Evolutionary conservation across 2,888 invertebrate species (phyloP).

Genomic region (Rhodophaea formosa): DNA sequence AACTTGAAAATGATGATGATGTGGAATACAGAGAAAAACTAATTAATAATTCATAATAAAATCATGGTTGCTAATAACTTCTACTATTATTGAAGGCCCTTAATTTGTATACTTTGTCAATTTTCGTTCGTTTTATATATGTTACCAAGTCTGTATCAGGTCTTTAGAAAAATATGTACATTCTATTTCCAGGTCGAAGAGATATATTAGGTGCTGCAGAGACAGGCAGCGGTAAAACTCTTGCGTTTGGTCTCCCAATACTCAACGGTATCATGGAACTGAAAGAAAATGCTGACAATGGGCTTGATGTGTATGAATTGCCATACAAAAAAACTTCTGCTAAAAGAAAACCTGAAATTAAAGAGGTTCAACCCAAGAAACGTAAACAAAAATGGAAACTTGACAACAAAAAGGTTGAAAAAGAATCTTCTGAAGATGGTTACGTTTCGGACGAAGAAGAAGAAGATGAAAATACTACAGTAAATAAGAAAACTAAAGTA

Average conservation of each 20-base stretch:
- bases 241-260: slow-evolving; percentile 98
- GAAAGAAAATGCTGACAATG: slow-evolving; percentile 71
- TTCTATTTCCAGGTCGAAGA: slow-evolving; percentile 79
- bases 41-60: too few species aligned
- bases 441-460: slow-evolving; percentile 57
- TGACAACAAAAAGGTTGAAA: slow-evolving; percentile 29
- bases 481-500: slow-evolving; percentile 14
- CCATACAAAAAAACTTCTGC: slow-evolving; percentile 59
- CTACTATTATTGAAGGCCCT: too few species aligned
- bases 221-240: slow-evolving; percentile 99
- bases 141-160: too few species aligned
- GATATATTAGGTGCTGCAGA: slow-evolving; percentile 99
- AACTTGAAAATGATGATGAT: too few species aligned
- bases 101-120: too few species aligned
- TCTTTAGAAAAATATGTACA: neutral
- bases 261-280: slow-evolving; percentile 90
- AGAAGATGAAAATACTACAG: slow-evolving; percentile 21
- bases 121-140: too few species aligned
- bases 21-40: too few species aligned
- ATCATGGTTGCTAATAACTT: too few species aligned
- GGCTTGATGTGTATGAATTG: slow-evolving; percentile 63
- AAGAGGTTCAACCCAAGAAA: slow-evolving; percentile 29
- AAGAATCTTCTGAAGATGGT: slow-evolving; percentile 68
- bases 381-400: slow-evolving; percentile 35
- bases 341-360: slow-evolving; percentile 42